phyloP scores from a whole-genome alignment of 1,140 invertebrate species.

The Neodiprion lecontei region DNA sequence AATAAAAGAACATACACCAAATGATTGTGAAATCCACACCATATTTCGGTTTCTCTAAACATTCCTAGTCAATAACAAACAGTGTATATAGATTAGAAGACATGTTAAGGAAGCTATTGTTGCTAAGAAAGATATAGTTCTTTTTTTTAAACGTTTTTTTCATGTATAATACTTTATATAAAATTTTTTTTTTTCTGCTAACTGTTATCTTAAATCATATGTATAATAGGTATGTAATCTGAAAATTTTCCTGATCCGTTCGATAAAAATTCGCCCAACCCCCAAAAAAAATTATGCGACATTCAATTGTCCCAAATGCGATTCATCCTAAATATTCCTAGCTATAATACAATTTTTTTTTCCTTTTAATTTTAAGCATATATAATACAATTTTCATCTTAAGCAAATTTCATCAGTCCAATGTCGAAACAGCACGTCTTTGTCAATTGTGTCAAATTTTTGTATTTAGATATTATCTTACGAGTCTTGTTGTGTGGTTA shows the following conservation, averaged over 20 bases:
- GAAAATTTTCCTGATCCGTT: not conserved
- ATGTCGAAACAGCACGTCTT: not conserved
- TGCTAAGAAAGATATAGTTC: constrained; percentile 36
- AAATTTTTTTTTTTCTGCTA: constrained; percentile 8
- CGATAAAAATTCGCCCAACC: not conserved
- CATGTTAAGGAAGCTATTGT: constrained; percentile 51
- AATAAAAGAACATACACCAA: constrained; percentile 30
- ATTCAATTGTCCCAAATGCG: not conserved
- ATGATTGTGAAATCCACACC: constrained; percentile 42
- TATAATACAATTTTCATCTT: constrained; percentile 4
- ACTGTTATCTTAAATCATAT: not conserved
- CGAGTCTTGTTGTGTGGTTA: too few relatives aligned
- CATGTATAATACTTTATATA: not conserved
- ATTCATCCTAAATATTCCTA: not conserved
- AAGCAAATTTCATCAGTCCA: not conserved
- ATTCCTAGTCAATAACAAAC: constrained; percentile 50
- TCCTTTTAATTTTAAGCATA: not conserved
- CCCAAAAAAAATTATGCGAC: not conserved
- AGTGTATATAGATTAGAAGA: constrained; percentile 48
- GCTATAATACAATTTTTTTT: constrained; percentile 1
- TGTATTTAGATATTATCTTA: constrained; percentile 24
- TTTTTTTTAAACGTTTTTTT: not conserved
- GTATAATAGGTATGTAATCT: not conserved
- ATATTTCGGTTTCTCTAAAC: constrained; percentile 46
- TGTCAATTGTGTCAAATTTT: constrained; percentile 27